Evolutionary conservation across 2,888 invertebrate genomes (phyloP).

Genomic region (Gymnosoma rotundatum): DNA sequence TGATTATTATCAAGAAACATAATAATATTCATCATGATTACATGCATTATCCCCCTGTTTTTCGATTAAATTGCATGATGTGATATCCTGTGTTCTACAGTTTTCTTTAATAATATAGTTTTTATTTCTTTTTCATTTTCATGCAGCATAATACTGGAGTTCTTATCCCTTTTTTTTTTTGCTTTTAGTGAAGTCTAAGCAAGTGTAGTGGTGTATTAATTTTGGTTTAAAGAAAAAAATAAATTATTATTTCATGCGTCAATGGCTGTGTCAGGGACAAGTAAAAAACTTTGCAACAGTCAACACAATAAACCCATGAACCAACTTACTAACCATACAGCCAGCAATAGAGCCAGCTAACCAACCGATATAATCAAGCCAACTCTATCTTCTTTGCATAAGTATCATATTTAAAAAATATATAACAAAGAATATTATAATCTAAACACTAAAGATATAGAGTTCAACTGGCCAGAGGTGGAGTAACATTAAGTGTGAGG

Average conservation of each 20-base stretch:
- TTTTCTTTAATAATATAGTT: constrained; percentile 19
- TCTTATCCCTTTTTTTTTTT: constrained; percentile 44
- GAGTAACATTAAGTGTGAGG: background rate
- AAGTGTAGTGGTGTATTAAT: constrained; percentile 33
- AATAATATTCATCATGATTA: constrained; percentile 72
- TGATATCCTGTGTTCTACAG: constrained; percentile 50
- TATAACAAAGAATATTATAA: constrained; percentile 48
- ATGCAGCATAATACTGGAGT: constrained; percentile 25
- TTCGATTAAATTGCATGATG: constrained; percentile 64
- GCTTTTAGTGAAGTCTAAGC: background rate
- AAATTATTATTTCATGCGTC: constrained; percentile 61
- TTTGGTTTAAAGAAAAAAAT: constrained; percentile 58
- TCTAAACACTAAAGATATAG: constrained; percentile 40
- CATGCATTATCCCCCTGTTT: constrained; percentile 70
- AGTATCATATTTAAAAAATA: constrained; percentile 47
- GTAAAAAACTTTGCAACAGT: constrained; percentile 46
- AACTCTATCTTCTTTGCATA: constrained; percentile 31
- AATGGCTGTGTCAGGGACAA: constrained; percentile 68
- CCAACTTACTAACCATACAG: constrained; percentile 24
- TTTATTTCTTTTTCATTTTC: constrained; percentile 31
- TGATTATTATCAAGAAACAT: constrained; percentile 61
- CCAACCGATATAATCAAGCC: constrained; percentile 52
- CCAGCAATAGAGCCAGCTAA: constrained; percentile 14
- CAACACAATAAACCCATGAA: constrained; percentile 25
- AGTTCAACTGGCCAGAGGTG: constrained; percentile 34